phyloP scores from a whole-genome alignment of 2,113 vertebrate genomes.

The Oxyura jamaicensis region DNA sequence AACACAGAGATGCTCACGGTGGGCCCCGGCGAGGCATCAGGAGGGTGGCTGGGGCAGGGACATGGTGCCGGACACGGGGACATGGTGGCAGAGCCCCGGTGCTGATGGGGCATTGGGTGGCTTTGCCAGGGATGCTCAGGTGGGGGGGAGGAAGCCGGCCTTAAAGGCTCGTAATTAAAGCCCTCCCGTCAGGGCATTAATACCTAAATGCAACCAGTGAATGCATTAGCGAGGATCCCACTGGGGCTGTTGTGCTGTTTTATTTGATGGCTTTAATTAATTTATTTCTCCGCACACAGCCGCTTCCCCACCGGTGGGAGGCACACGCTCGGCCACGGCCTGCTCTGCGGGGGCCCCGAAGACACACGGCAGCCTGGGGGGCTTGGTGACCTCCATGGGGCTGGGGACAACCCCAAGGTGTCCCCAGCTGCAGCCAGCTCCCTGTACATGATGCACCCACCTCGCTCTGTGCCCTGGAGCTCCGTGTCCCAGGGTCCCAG shows the following conservation, averaged over 20 bases:
- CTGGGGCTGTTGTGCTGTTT: not conserved
- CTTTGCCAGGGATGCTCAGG: not conserved
- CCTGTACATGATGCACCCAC: fast-evolving
- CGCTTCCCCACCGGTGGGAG: not conserved
- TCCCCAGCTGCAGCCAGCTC: not conserved
- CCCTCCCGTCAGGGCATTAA: constrained; percentile 14
- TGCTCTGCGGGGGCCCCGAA: not conserved
- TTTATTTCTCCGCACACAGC: not conserved
- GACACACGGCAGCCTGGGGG: fast-evolving
- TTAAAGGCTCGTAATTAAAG: constrained; percentile 4
- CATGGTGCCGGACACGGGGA: fast-evolving
- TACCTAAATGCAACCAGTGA: not conserved
- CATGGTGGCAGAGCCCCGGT: not conserved
- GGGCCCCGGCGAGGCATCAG: fast-evolving
- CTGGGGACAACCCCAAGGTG: fast-evolving
- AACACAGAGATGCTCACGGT: not conserved
- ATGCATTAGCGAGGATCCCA: not conserved
- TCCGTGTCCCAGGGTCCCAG: not conserved
- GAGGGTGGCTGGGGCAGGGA: not conserved
- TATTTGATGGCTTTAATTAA: constrained; percentile 57
- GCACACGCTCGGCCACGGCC: fast-evolving
- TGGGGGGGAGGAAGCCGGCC: not conserved
- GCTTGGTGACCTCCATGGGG: fast-evolving
- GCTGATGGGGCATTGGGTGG: not conserved
- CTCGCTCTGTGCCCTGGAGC: not conserved